Evolutionary conservation across 2,888 invertebrate genomes (phyloP).

Genomic region (Lithodes maja): DNA sequence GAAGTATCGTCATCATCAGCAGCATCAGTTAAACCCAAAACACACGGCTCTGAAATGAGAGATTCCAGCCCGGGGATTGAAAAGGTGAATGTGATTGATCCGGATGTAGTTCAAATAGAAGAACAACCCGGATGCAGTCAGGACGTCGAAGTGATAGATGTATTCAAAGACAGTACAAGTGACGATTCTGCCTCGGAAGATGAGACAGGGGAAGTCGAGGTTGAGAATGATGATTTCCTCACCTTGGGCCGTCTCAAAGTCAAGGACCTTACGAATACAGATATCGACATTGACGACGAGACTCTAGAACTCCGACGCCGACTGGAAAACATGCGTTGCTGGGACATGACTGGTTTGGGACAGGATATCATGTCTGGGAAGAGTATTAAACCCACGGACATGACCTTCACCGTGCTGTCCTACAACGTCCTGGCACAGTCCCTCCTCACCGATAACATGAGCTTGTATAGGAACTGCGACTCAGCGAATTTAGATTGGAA

Average conservation of each 20-base stretch:
- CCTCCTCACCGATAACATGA: slow-evolving; percentile 43
- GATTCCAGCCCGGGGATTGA: slow-evolving; percentile 27
- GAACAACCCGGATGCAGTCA: neutral
- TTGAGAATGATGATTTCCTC: slow-evolving; percentile 23
- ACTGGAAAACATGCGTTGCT: slow-evolving; percentile 48
- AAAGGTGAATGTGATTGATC: slow-evolving; percentile 35
- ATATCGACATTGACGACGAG: slow-evolving; percentile 43
- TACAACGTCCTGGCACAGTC: slow-evolving; percentile 70
- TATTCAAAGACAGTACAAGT: neutral
- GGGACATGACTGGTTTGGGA: slow-evolving; percentile 57
- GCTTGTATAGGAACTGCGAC: slow-evolving; percentile 53
- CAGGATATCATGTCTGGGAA: slow-evolving; percentile 18
- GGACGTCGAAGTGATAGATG: slow-evolving; percentile 28
- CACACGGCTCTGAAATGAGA: neutral
- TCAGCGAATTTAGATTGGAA: slow-evolving; percentile 52
- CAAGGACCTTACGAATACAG: slow-evolving; percentile 22
- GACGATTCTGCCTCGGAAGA: neutral
- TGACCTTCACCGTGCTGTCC: slow-evolving; percentile 63
- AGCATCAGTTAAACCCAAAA: neutral
- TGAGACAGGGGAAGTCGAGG: neutral
- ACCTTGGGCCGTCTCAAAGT: slow-evolving; percentile 19
- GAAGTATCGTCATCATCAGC: neutral
- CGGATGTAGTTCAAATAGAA: slow-evolving; percentile 26
- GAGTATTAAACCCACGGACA: slow-evolving; percentile 20
- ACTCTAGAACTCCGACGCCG: neutral